Percentiles rank a stretch among this genome's conserved stretches.
These are phyloP conservation scores for Montipora efflorescens DNA, from an alignment of 64 coral and sea anemone species.

Conservation along the genomic window DNA sequence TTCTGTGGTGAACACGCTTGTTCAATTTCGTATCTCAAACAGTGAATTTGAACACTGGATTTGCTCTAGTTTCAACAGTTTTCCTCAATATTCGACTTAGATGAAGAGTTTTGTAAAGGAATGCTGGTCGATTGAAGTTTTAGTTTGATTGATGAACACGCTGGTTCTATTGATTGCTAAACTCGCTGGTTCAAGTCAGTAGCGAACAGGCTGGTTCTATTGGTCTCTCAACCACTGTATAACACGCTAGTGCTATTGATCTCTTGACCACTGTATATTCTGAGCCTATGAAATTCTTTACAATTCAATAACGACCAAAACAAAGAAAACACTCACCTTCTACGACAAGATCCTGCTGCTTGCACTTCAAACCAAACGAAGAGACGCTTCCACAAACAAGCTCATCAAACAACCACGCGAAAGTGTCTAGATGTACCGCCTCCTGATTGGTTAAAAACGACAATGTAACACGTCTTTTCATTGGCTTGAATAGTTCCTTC, in stretches of 20 bases:
- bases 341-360: neutral
- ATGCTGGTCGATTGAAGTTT: neutral
- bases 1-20: too few relatives aligned
- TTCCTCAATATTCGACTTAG: slow-evolving; percentile 1
- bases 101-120: neutral
- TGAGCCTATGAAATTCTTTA: neutral
- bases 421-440: neutral
- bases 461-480: neutral
- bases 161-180: too few relatives aligned
- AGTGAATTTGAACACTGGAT: too few relatives aligned
- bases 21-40: too few relatives aligned
- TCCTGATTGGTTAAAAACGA: slow-evolving; percentile 25
- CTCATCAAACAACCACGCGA: neutral
- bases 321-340: neutral
- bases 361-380: neutral
- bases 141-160: too few relatives aligned
- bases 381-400: neutral
- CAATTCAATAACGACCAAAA: neutral
- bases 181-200: too few relatives aligned
- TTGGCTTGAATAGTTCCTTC: neutral
- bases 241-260: too few relatives aligned
- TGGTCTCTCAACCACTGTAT: neutral
- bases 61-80: neutral
- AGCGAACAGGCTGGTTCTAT: too few relatives aligned
- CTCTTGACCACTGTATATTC: too few relatives aligned